phyloP scores from a whole-genome alignment of 2,113 vertebrate genomes.

The Cavia porcellus region DNA sequence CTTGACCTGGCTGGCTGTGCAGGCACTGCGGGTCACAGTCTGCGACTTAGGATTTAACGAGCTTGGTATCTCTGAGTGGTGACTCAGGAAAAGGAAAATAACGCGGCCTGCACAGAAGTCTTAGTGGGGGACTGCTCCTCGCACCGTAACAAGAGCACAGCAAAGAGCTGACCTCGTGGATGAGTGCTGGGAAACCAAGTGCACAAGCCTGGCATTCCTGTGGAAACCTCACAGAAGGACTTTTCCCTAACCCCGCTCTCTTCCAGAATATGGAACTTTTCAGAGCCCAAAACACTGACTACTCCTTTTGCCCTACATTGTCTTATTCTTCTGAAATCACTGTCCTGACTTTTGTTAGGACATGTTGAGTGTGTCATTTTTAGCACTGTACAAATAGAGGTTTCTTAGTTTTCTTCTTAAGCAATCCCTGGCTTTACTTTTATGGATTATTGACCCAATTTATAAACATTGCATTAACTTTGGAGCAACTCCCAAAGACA shows the following conservation, averaged over 20 bases:
- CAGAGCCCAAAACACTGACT: not conserved
- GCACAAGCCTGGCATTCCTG: not conserved
- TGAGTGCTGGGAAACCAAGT: not conserved
- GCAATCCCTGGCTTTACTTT: constrained; percentile 56
- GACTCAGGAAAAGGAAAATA: constrained; percentile 16
- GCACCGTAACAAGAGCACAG: not conserved
- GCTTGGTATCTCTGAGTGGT: not conserved
- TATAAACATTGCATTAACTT: constrained; percentile 63
- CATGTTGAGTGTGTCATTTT: constrained; percentile 34
- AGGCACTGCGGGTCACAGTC: not conserved
- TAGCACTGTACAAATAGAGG: not conserved
- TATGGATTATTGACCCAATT: constrained; percentile 52
- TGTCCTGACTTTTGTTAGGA: not conserved
- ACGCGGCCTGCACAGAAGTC: constrained; percentile 5
- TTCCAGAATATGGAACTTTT: constrained; percentile 17
- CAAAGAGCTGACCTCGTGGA: not conserved
- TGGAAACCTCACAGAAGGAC: not conserved
- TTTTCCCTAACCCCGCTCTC: not conserved
- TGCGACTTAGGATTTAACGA: constrained; percentile 14
- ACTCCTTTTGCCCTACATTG: not conserved
- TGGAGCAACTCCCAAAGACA: constrained; percentile 55
- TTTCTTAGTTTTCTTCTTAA: constrained; percentile 59
- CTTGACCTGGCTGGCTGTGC: not conserved
- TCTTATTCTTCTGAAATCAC: constrained; percentile 26
- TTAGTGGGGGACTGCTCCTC: not conserved